phyloP scores from a whole-genome alignment of 2,113 vertebrate species.

The Callospermophilus lateralis region DNA sequence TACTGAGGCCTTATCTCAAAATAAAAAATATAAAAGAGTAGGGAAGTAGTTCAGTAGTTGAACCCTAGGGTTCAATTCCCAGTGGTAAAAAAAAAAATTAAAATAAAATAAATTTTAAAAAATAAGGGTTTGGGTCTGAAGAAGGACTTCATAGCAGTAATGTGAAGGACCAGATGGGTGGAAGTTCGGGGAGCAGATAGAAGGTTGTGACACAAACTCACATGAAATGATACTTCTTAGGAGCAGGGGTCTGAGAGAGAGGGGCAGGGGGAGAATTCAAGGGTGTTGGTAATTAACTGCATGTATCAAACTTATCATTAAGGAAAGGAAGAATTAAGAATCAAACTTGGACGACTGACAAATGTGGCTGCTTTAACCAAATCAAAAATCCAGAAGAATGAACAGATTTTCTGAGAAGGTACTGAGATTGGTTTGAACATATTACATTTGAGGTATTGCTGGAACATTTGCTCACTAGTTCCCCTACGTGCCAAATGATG shows the following conservation, averaged over 20 bases:
- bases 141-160: neutral
- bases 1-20: no score
- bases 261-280: neutral
- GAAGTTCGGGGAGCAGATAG: neutral
- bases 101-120: no score
- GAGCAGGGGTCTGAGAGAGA: neutral
- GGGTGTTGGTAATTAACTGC: neutral
- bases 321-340: neutral
- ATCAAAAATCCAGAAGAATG: neutral
- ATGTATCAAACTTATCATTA: neutral
- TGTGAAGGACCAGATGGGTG: neutral
- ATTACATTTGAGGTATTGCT: neutral
- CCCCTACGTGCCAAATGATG: neutral
- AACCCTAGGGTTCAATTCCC: no score
- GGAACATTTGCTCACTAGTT: neutral
- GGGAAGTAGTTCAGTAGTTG: no score
- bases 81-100: no score
- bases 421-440: neutral
- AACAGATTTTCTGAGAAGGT: constrained; percentile 27
- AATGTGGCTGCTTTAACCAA: neutral
- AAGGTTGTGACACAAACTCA: neutral
- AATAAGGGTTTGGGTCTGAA: neutral
- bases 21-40: no score
- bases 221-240: neutral
- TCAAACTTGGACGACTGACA: neutral